Percentiles rank a stretch among this genome's conserved stretches.
phyloP scores from a whole-genome alignment of 2,888 invertebrate genomes.

The Xylota sylvarum region DNA sequence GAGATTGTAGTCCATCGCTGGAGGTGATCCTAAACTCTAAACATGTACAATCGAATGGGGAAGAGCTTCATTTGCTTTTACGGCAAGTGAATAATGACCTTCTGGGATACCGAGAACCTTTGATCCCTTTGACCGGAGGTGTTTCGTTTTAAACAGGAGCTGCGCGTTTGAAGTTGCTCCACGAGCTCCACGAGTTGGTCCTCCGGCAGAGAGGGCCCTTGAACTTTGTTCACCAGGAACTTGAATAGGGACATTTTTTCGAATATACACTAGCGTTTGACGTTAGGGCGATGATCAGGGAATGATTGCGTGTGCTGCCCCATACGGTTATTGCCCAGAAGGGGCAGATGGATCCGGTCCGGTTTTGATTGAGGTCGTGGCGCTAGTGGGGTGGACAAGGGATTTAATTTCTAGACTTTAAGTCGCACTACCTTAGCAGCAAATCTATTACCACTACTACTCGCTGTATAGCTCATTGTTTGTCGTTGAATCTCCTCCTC shows the following conservation, averaged over 20 bases:
- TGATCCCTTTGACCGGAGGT: conserved; percentile 81
- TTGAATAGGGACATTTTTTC: conserved; percentile 81
- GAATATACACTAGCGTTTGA: conserved; percentile 43
- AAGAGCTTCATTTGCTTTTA: conserved; percentile 82
- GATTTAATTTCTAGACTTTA: too few species aligned
- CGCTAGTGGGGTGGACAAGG: conserved; percentile 12
- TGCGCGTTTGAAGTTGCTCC: conserved; percentile 82
- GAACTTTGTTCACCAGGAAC: conserved; percentile 82
- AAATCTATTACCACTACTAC: too few species aligned
- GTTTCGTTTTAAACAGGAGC: conserved; percentile 82
- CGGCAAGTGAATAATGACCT: conserved; percentile 83
- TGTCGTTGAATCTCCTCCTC: too few species aligned
- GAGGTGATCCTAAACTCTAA: conserved; percentile 74
- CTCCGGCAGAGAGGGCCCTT: conserved; percentile 81
- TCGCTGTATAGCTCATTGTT: too few species aligned
- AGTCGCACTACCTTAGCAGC: too few species aligned
- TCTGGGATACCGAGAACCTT: conserved; percentile 83
- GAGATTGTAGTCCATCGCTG: conserved; percentile 81
- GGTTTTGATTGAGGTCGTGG: conserved; percentile 43
- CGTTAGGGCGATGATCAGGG: conserved; percentile 81
- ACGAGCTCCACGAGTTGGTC: conserved; percentile 84
- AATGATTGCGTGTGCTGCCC: conserved; percentile 82
- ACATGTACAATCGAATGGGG: conserved; percentile 79
- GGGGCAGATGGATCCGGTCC: conserved; percentile 81
- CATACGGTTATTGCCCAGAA: conserved; percentile 82